These are phyloP conservation scores for Picus viridis DNA, from an alignment of 2,797 vertebrate genomes.

Conservation along the genomic window DNA sequence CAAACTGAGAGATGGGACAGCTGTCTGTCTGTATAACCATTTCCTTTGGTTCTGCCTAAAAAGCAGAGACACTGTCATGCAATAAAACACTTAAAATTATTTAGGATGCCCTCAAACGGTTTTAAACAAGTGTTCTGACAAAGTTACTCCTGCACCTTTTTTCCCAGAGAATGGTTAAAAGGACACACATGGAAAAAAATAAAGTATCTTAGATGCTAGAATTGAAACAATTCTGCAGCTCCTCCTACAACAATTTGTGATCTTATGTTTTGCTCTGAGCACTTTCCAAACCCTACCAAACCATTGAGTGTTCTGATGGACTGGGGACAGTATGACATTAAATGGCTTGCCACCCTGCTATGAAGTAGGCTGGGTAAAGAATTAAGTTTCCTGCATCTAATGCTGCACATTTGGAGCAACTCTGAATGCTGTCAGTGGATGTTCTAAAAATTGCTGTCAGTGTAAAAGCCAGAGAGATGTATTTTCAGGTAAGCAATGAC, in stretches of 20 bases:
- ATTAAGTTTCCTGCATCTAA: background rate
- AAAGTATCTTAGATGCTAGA: background rate
- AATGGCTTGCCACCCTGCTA: background rate
- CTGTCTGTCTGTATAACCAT: background rate
- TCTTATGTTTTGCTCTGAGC: background rate
- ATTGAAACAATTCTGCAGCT: background rate
- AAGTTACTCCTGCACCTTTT: background rate
- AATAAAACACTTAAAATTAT: background rate
- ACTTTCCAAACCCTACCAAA: background rate
- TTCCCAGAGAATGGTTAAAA: background rate
- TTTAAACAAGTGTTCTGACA: background rate
- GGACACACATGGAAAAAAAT: fast-evolving
- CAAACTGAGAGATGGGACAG: background rate
- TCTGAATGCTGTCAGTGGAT: background rate
- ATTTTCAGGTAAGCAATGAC: background rate
- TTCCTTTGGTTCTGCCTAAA: background rate
- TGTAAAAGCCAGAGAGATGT: background rate
- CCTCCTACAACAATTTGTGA: background rate
- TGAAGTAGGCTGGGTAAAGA: background rate
- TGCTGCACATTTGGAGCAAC: background rate
- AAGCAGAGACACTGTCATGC: fast-evolving
- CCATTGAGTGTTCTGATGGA: background rate
- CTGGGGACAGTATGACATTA: background rate
- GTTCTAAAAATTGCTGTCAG: background rate
- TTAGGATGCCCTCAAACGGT: background rate